Conservation (phyloP, 2,888 invertebrate genomes). For the Mactromeris polynyma region DNA sequence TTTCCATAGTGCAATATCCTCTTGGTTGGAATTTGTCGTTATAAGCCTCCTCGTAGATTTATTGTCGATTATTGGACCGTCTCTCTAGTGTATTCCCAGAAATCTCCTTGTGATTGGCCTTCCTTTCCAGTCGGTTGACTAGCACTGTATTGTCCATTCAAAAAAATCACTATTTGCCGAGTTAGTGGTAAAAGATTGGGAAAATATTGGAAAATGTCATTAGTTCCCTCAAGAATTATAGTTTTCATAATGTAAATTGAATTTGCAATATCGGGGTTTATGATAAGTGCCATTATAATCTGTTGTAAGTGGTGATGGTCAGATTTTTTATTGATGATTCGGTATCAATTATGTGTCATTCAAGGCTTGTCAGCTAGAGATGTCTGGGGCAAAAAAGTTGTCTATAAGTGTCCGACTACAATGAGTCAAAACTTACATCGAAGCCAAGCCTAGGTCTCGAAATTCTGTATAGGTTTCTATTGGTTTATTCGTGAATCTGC, state of each 20-base stretch:
- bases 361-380: no score
- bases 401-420: no score
- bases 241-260: slow-evolving; percentile 41
- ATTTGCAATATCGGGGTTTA: slow-evolving; percentile 17
- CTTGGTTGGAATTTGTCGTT: not conserved
- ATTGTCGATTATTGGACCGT: not conserved
- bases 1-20: not conserved
- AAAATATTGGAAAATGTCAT: slow-evolving; percentile 35
- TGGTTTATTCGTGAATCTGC: no score
- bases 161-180: slow-evolving; percentile 14
- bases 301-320: not conserved
- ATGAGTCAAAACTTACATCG: no score
- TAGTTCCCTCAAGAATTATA: slow-evolving; percentile 8
- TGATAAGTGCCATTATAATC: slow-evolving; percentile 16
- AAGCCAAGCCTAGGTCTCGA: no score
- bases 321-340: no score
- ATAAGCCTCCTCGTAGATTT: not conserved
- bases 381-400: no score
- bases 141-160: not conserved
- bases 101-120: not conserved
- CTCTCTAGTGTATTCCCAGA: not conserved
- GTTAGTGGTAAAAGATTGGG: not conserved
- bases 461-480: no score
- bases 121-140: slow-evolving; percentile 21
- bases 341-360: no score